Evolutionary conservation across 2,113 vertebrate species (phyloP), one percentile per base, ranked within the genome.

Genomic region (Hyperoodon ampullatus): DNA sequence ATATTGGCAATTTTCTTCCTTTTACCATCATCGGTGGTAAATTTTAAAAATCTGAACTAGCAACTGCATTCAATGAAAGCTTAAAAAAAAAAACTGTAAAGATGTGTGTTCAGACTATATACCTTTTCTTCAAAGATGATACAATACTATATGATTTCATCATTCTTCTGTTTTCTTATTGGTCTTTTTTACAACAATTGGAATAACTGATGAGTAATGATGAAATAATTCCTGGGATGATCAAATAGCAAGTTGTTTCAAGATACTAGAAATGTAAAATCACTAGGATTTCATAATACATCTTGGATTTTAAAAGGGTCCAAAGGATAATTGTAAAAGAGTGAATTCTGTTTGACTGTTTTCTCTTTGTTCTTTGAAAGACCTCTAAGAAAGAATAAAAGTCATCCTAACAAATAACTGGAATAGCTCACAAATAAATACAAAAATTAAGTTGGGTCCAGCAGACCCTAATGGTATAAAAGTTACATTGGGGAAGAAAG

Each of bases 101-200:
- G 24, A 83, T 53, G 3, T 33, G 33, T 66, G 58, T 39, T 23
- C 61, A 80, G n/a, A 91, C 47, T 44, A 71, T n/a, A 19, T 58
- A 72, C 3, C 26, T 86, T 86, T 75, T 92, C 92, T 90, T 77
- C 3, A 63, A 93, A 95, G 65, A 82, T 39, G n/a, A 93, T 58
- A 5, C 24, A 89, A 65, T 23, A 30, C 12, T 88, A 72, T 15
- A 61, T 14, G n/a, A 70, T 85, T 88, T 60, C 7, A 84, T 89
- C 60, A 58, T 92, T 66, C 12, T 80, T 90, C 30, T 81, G 23
- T 44, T 92, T 80, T 92, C 39, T 75, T 58, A 53, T 35, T 60
- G 28, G 42, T 82, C n/a, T 93, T 77, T 75, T 80, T 80, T 93
- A 96, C 77, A 70, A 77, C 61, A 96, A 33, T 8, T 96, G 70